Conservation (phyloP, 2,888 invertebrate species). For the Steinernema hermaphroditum region DNA sequence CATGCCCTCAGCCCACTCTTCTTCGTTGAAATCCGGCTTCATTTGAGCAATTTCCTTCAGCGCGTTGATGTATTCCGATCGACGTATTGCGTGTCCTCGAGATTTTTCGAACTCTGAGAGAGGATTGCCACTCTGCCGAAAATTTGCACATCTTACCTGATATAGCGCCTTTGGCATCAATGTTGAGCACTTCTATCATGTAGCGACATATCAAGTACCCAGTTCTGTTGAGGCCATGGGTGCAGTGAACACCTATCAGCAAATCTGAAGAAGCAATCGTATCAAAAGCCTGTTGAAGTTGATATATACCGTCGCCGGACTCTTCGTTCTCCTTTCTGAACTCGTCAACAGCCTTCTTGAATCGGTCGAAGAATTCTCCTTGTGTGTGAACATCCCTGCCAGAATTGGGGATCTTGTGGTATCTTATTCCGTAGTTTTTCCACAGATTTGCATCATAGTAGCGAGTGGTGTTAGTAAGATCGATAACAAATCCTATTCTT, state of each 20-base stretch:
- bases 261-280: conserved; percentile 63
- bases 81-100: conserved; percentile 68
- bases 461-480: conserved; percentile 68
- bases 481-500: conserved; percentile 68
- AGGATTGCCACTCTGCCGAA: conserved; percentile 14
- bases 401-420: conserved; percentile 57
- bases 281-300: no score
- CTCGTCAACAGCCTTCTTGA: conserved; percentile 55
- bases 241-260: conserved; percentile 71
- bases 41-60: neutral
- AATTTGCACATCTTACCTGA: conserved; percentile 44
- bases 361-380: conserved; percentile 52
- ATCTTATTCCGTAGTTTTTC: conserved; percentile 65
- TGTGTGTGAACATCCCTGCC: conserved; percentile 58
- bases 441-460: conserved; percentile 65
- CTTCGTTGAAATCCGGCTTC: no score
- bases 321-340: conserved; percentile 43
- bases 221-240: conserved; percentile 71
- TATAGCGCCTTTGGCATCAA: conserved; percentile 61
- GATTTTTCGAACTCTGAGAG: conserved; percentile 67
- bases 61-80: conserved; percentile 67
- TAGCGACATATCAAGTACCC: conserved; percentile 71
- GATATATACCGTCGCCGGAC: no score
- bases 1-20: neutral
- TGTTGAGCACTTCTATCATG: conserved; percentile 60